Base-by-base conservation (phyloP, 2,888 invertebrate species). In the Macrophya alboannulata region DNA sequence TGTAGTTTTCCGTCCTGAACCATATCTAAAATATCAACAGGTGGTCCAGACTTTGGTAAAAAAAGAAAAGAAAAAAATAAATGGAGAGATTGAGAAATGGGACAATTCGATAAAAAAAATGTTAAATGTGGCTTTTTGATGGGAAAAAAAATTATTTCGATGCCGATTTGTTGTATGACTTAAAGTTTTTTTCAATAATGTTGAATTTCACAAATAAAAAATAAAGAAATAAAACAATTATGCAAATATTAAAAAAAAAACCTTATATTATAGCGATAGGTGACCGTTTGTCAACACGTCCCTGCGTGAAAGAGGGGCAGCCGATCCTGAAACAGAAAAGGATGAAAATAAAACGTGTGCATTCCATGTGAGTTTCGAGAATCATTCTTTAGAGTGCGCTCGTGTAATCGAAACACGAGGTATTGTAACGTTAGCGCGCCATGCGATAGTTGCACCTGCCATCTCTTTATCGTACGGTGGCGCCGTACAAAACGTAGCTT, bases 381-480 rank as follows among this genome's bases (percentile, higher is more conserved):
- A 65, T 83, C 68, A 68, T 45, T 48, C 48, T 31, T 45, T 62
- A 83, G 83, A 83, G 65, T 15, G 83, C 83, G 83, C 83, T 68
- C 68, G 65, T 37, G 55, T 83, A 40, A 83, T 81, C 48, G 65
- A 25, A 83, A 71, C 68, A 65, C 71, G 48, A 48, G 76, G 37
- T 71, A 71, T 25, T 40, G 37, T 71, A 55, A 37, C 17, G 45
- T 55, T 43, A 21, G 51, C 51, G 77, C 37, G 55, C 77, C 37
- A 55, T 31, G 59, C 71, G 83, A 83, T 37, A 48, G 85, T 74
- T 84, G 84, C 85, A 85, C 85, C 85, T 85, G 85, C 84, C 83
- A 37, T 65, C 83, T 84, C 74, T 15, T 25, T 72, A 85, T 90
- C 87, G 92, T 90, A 88, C 87, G 87, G 91, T 92, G 91, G 92